Evolutionary conservation across 2,113 vertebrate species (phyloP).

Genomic region (Cyanoramphus novaezelandiae): DNA sequence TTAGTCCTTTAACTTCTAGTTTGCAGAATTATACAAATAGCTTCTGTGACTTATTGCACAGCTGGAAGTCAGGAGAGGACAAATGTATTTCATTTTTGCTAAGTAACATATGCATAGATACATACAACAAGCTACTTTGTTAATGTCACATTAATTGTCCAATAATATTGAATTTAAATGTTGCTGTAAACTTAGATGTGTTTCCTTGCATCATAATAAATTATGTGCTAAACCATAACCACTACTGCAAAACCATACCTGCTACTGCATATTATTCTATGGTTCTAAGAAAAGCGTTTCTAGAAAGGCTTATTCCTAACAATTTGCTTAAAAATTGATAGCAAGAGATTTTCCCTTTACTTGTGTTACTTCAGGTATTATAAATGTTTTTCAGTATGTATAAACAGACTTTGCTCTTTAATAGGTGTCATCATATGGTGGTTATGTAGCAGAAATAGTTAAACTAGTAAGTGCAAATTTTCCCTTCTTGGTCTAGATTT

Average conservation of each 20-base stretch:
- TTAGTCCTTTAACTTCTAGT: not conserved
- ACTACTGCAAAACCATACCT: not conserved
- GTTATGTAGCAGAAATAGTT: not conserved
- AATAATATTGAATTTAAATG: conserved; percentile 5
- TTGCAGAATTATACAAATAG: not conserved
- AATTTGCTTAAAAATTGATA: not conserved
- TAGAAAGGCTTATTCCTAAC: not conserved
- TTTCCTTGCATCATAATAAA: not conserved
- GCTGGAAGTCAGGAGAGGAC: not conserved
- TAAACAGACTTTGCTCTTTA: not conserved
- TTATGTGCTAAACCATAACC: not conserved
- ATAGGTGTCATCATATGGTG: not conserved
- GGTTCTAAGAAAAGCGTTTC: not conserved
- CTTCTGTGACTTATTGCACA: not conserved
- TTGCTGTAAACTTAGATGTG: not conserved
- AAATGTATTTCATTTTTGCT: not conserved
- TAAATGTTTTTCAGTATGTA: not conserved
- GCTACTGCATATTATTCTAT: not conserved
- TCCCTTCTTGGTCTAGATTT: not conserved
- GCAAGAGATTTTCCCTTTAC: not conserved
- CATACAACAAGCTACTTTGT: not conserved
- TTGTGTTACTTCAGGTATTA: not conserved
- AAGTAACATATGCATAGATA: not conserved
- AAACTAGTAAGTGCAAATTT: not conserved
- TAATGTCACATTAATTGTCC: conserved; percentile 35